Evolutionary conservation across 2,888 invertebrate genomes (phyloP), one percentile per base, ranked within the genome.

Genomic region (Plebejus melissa): DNA sequence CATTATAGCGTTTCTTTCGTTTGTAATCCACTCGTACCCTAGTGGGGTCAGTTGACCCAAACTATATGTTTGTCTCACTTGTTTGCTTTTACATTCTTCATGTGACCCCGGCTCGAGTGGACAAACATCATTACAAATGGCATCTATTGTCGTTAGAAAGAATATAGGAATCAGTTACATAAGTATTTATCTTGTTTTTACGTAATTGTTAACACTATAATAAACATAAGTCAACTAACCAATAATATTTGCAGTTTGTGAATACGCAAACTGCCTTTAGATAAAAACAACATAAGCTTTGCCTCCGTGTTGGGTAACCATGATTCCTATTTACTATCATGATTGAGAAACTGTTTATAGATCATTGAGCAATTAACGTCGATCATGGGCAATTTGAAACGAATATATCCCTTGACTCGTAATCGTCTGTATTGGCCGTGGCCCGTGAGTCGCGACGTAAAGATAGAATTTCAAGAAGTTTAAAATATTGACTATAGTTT

Each of bases 31-130:
- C 54, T 70, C 36, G 32, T 28, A 77, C 80, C 84, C 81, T 80
- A 85, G 84, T 82, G 82, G 81, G 81, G 81, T 82, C 82, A 82
- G 81, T 80, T 80, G 80, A 81, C 80, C 79, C 77, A 79, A 79
- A 80, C 78, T 80, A 78, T 70, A 79, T 82, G 80, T 81, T 83
- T 81, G 82, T 83, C 79, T 82, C 81, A 78, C 82, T 75, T 90
- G 86, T 91, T 91, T 91, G 81, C 86, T 83, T 86, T 84, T 79
- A 86, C 86, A 90, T 91, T 91, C 88, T 87, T 85, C 85, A 80
- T 80, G 79, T 78, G 80, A 80, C 85, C 81, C 82, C 50, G 32
- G 11, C 71, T 72, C 72, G 16, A 72, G 72, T 36, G 50, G 72
- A n/a, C 70, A 72, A 72, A 72, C 50, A 50, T 72, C 16, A 28